Conservation (phyloP, 2,888 invertebrate species). For the Nomada fucata region DNA sequence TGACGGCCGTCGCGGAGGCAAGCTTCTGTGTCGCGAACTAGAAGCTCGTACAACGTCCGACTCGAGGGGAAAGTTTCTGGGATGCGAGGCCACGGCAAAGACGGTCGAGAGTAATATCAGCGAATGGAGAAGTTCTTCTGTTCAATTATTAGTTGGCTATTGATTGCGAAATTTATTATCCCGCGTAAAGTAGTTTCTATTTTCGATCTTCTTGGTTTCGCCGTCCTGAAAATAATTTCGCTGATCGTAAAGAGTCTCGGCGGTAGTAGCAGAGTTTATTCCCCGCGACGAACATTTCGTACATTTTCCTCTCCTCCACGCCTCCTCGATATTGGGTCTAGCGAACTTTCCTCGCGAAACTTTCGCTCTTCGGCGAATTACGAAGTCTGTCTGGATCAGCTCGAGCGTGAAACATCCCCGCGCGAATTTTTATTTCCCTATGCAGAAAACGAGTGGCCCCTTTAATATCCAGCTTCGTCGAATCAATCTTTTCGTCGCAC, state of each 20-base stretch:
- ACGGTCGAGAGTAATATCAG: no score
- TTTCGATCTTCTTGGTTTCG: no score
- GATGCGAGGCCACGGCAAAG: no score
- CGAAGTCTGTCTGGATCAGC: neutral
- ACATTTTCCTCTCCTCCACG: constrained; percentile 5
- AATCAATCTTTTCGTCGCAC: no score
- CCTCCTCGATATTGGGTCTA: neutral
- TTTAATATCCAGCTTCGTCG: neutral
- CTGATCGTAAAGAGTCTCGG: neutral
- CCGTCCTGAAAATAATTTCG: neutral
- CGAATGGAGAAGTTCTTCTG: no score
- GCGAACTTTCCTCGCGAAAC: constrained; percentile 23
- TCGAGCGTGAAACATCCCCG: constrained; percentile 1
- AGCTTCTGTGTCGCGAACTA: neutral
- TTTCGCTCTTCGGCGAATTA: constrained; percentile 9
- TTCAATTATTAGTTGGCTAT: neutral
- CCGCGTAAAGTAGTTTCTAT: neutral
- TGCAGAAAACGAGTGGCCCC: neutral
- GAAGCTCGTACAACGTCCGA: neutral
- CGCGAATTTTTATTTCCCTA: neutral
- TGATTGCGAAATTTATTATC: neutral
- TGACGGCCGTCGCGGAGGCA: constrained; percentile 54
- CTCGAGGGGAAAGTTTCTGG: neutral
- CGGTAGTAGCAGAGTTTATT: constrained; percentile 4
- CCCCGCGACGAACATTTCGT: constrained; percentile 12